Evolutionary conservation across 2,888 invertebrate species (phyloP).

Genomic region (Mamestra brassicae): DNA sequence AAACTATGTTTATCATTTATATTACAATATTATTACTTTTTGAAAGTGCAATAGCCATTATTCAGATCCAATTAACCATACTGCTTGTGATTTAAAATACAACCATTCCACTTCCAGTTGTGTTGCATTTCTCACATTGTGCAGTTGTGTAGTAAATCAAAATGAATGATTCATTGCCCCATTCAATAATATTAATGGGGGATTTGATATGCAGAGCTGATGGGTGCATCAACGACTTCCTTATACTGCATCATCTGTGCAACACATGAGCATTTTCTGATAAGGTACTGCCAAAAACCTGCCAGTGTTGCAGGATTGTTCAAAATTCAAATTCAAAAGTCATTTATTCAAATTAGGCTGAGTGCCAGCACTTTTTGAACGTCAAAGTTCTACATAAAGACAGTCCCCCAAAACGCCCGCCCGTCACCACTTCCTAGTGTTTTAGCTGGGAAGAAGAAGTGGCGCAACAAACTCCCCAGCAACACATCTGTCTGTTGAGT

Average conservation of each 20-base stretch:
- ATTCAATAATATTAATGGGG: slow-evolving; percentile 6
- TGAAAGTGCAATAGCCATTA: not conserved
- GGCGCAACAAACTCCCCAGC: too few species aligned
- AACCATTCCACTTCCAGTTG: not conserved
- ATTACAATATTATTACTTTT: not conserved
- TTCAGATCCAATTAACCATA: not conserved
- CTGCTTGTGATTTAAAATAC: not conserved
- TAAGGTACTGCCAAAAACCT: not conserved
- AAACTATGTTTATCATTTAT: not conserved
- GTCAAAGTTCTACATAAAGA: too few species aligned
- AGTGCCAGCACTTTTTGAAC: too few species aligned
- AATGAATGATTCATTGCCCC: not conserved
- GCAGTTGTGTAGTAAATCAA: slow-evolving; percentile 18
- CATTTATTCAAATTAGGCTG: too few species aligned
- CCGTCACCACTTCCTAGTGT: too few species aligned
- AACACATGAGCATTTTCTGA: not conserved
- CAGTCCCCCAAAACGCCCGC: too few species aligned
- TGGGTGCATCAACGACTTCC: too few species aligned
- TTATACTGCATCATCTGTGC: not conserved
- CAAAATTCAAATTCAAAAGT: too few species aligned
- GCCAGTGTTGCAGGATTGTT: too few species aligned
- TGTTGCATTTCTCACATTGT: not conserved
- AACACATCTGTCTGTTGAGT: too few species aligned
- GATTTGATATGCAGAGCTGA: not conserved
- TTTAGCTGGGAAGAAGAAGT: too few species aligned